Evolutionary conservation across 92 coral and sea anemone genomes (phyloP), one percentile per base, ranked within the genome.

Genomic region (Nematostella vectensis): DNA sequence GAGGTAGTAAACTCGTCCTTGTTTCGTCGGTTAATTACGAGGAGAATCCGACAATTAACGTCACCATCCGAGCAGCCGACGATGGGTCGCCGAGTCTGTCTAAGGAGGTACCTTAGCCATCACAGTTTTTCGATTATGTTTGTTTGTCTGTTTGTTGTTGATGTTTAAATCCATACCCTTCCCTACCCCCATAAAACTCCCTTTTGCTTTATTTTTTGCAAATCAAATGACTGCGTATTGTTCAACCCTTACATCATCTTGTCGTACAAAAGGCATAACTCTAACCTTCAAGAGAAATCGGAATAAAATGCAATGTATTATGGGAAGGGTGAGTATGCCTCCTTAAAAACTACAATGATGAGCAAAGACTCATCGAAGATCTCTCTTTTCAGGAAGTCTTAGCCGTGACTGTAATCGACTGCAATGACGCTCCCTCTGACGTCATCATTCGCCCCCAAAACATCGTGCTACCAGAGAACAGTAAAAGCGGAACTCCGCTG

Each of bases 401-500:
- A 3, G n/a, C n/a, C 22, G 64, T 85, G 1, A 52, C 31, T 2
- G 77, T 80, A 1, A 69, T 85, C 21, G 83, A 85, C 74, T n/a
- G 83, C 29, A 85, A 85, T 39, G 94, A 85, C 33, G 69, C 50
- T 2, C 88, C 88, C 0, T 57, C 83, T 40, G 62, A 47, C 20
- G 55, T 85, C 58, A 50, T 23, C 27, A 49, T 85, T 29, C 33
- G 28, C 44, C 73, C 94, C 26, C 54, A 40, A 33, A 62, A 40
- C 48, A 55, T 80, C 44, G 57, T 23, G 47, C 65, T 89, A 29
- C 50, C 59, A 37, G 98, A 91, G 66, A 91, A 91, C 72, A 87
- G 93, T 47, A 67, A 76, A 21, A 69, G 79, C 33, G 79, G 83
- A 33, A 86, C 89, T 22, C 68, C 74, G 71, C 68, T 91, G 71